These are phyloP conservation scores for Gymnopithys bicolor DNA, from an alignment of 2,797 vertebrate species.

Conservation along the genomic window DNA sequence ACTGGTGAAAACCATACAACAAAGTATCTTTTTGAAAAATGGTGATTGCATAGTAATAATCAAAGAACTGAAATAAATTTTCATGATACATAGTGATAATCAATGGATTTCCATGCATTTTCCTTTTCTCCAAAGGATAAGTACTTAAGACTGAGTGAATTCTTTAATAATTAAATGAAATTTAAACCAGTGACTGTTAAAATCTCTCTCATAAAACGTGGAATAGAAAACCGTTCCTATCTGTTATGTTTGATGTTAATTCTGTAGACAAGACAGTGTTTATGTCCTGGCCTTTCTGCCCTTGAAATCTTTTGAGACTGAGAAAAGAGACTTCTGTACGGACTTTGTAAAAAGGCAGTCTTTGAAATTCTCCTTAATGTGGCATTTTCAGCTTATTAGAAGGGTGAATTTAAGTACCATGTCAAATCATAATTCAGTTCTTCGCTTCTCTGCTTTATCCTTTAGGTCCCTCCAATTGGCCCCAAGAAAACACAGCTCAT, in stretches of 20 bases:
- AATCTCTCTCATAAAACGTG: background rate
- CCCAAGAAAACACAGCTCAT: background rate
- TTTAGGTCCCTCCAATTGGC: background rate
- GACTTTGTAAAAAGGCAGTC: constrained; percentile 28
- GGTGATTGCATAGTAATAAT: background rate
- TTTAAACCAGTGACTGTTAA: background rate
- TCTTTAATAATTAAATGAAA: constrained; percentile 28
- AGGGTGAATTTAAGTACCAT: constrained; percentile 18
- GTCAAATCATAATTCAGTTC: constrained; percentile 25
- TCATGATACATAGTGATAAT: background rate
- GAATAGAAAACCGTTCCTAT: constrained; percentile 2
- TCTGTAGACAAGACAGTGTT: constrained; percentile 29
- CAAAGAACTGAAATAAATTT: background rate
- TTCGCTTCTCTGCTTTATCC: background rate
- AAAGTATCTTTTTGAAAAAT: background rate
- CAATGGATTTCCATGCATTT: background rate
- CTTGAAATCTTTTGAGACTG: constrained; percentile 43
- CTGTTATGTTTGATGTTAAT: constrained; percentile 25
- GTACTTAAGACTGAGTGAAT: background rate
- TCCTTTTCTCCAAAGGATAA: background rate
- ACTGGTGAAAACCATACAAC: background rate
- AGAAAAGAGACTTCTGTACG: constrained; percentile 34
- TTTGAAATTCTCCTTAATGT: constrained; percentile 67
- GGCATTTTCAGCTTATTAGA: constrained; percentile 61
- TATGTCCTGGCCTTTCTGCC: constrained; percentile 39